Percentiles rank a stretch among this genome's conserved stretches.
These are phyloP conservation scores for Venturia canescens DNA, from an alignment of 1,140 invertebrate species.

Conservation along the genomic window DNA sequence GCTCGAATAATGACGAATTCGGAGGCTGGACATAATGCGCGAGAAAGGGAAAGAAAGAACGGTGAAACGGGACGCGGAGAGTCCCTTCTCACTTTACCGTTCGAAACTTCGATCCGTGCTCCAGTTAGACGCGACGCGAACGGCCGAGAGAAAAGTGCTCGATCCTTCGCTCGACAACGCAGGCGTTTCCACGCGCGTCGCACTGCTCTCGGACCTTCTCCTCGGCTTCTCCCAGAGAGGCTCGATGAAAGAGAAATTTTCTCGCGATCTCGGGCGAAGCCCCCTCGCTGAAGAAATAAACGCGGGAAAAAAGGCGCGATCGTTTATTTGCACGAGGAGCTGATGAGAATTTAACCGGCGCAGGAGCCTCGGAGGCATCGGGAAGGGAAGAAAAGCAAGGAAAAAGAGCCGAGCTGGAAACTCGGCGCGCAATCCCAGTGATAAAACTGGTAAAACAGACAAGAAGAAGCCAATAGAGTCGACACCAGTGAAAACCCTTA, in stretches of 20 bases:
- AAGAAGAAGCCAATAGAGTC: slow-evolving; percentile 32
- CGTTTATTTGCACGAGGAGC: not conserved
- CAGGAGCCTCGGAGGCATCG: not conserved
- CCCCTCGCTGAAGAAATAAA: not conserved
- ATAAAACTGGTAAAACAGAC: slow-evolving; percentile 42
- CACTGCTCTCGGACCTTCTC: slow-evolving; percentile 36
- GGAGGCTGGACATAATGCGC: too few relatives aligned
- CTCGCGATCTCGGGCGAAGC: slow-evolving; percentile 44
- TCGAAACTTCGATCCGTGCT: slow-evolving; percentile 58
- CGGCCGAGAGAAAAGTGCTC: slow-evolving; percentile 19
- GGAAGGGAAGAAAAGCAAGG: slow-evolving; percentile 49
- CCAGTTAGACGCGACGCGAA: slow-evolving; percentile 68
- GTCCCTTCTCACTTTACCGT: slow-evolving; percentile 55
- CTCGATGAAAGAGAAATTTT: slow-evolving; percentile 72
- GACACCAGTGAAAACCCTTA: slow-evolving; percentile 64
- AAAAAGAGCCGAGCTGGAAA: slow-evolving; percentile 4
- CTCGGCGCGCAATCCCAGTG: slow-evolving; percentile 47
- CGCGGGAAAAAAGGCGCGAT: slow-evolving; percentile 55
- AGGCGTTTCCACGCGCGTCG: slow-evolving; percentile 7
- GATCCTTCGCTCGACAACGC: slow-evolving; percentile 54
- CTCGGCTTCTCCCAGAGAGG: not conserved
- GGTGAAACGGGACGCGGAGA: not conserved
- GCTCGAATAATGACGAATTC: too few relatives aligned
- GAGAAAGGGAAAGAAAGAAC: too few relatives aligned
- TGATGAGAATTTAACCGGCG: not conserved